Base-by-base conservation (phyloP, 2,797 vertebrate species). In the Valencia hispanica region DNA sequence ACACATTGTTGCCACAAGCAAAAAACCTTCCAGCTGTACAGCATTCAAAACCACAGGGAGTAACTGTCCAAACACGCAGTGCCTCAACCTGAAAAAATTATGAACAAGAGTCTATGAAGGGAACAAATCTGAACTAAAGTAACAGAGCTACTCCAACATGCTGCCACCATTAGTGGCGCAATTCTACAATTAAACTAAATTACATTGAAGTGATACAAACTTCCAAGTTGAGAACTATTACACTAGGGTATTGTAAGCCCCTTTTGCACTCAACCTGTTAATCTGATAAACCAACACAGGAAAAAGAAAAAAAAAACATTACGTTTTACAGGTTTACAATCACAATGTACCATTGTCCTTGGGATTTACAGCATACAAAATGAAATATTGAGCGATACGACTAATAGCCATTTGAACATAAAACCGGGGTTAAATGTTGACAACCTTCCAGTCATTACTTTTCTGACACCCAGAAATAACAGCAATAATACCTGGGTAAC, bases 341-440 rank as follows among this genome's bases (percentile, higher is more conserved):
- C 73, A 79, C 63, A 73, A 71, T 78, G 83, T 22, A 48, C 55
- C 55, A 63, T 81, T 77, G 86, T 81, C 79, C 84, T 87, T 75
- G 66, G 45, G 68, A 83, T 87, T 84, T 80, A 89, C 87, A 43
- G 50, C 79, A 57, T 11, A 14, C 72, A 65, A 65, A 36, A 72
- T 71, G 30, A 77, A 81, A 78, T 43, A 68, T 51, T 50, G 61
- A 53, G 81, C 82, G 41, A 84, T 86, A 79, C 71, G 71, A 87
- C 82, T 76, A 66, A 41, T 7, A 14, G 48, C 53, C 57, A 75
- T 47, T 55, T 15, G 66, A 70, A 41, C 82, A 61, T 86, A 89
- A 87, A 90, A 79, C 61, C 74, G 41, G 74, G 74, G 86, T 73
- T 86, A 63, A 74, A 45, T 18, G 78, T 87, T 84, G 80, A 88